Conservation (phyloP, 2,797 vertebrate genomes). For the Poeciliopsis infans region DNA sequence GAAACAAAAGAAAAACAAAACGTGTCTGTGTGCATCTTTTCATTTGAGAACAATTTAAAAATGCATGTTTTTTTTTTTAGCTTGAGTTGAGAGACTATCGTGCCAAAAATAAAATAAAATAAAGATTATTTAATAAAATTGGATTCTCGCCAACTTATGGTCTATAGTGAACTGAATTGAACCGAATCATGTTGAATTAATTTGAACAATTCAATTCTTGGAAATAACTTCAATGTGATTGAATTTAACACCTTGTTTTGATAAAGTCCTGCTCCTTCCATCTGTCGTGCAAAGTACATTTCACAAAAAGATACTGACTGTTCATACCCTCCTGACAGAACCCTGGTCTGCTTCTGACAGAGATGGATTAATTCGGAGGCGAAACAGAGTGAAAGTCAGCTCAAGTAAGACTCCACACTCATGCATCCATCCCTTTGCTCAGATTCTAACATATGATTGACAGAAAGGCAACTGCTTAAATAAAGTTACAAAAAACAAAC, state of each 20-base stretch:
- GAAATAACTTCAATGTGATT: background rate
- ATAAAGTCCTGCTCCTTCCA: background rate
- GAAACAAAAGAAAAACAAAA: too few species aligned
- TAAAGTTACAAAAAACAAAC: background rate
- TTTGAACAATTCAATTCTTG: background rate
- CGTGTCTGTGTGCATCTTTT: too few species aligned
- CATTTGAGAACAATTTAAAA: too few species aligned
- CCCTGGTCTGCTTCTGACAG: too few species aligned
- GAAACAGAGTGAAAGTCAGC: background rate
- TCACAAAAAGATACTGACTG: background rate
- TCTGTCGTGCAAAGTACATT: background rate
- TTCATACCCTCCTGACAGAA: background rate
- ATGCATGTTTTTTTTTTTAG: too few species aligned
- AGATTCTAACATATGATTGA: background rate
- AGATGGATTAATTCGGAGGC: too few species aligned
- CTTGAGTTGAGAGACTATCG: too few species aligned
- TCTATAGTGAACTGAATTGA: background rate
- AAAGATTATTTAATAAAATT: background rate
- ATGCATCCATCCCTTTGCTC: background rate
- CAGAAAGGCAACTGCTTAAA: background rate
- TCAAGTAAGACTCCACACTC: constrained; percentile 6
- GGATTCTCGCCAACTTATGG: background rate
- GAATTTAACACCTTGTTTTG: background rate
- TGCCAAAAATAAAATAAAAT: too few species aligned
- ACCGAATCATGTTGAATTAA: background rate